These are phyloP conservation scores for Macrotrachela quadricornifera DNA, from an alignment of 1,140 invertebrate species.

Conservation along the genomic window DNA sequence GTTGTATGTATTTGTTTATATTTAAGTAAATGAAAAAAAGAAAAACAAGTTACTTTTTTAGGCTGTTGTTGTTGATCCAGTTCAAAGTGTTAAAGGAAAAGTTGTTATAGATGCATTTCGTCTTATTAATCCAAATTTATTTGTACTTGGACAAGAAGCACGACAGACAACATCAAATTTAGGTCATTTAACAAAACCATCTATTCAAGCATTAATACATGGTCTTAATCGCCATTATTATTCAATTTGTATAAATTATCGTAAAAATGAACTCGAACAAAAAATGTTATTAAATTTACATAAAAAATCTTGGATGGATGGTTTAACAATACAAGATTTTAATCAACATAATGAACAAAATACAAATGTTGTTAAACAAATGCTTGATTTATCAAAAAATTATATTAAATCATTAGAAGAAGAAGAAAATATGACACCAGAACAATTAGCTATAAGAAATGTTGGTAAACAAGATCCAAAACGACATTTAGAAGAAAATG, in stretches of 20 bases:
- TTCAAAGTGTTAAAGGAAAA: constrained; percentile 87
- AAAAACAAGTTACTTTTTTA: too few species aligned
- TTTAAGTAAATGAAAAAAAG: too few species aligned
- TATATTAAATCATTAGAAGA: constrained; percentile 97
- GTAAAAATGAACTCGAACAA: constrained; percentile 94
- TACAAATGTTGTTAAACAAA: constrained; percentile 72
- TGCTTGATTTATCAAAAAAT: constrained; percentile 88
- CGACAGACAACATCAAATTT: constrained; percentile 95
- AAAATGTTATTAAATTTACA: constrained; percentile 95
- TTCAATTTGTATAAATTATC: constrained; percentile 96
- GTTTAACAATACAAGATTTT: constrained; percentile 77
- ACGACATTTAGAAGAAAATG: constrained; percentile 93
- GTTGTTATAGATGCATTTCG: constrained; percentile 39
- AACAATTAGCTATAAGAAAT: constrained; percentile 96
- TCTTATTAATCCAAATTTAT: constrained; percentile 95
- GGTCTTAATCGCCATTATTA: constrained; percentile 97
- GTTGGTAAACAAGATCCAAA: constrained; percentile 99
- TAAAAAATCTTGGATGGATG: constrained; percentile 99
- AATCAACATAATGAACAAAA: constrained; percentile 66
- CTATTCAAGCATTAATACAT: constrained; percentile 94
- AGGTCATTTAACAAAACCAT: constrained; percentile 92
- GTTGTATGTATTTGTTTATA: constrained; percentile 32
- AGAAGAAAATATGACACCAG: constrained; percentile 98
- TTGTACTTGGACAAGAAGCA: constrained; percentile 93
- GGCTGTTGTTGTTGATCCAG: constrained; percentile 96